A percentile compares a stretch with the other conserved stretches of the same genome.
Conservation (phyloP, 2,797 vertebrate species). For the Cheirogaleus major region DNA sequence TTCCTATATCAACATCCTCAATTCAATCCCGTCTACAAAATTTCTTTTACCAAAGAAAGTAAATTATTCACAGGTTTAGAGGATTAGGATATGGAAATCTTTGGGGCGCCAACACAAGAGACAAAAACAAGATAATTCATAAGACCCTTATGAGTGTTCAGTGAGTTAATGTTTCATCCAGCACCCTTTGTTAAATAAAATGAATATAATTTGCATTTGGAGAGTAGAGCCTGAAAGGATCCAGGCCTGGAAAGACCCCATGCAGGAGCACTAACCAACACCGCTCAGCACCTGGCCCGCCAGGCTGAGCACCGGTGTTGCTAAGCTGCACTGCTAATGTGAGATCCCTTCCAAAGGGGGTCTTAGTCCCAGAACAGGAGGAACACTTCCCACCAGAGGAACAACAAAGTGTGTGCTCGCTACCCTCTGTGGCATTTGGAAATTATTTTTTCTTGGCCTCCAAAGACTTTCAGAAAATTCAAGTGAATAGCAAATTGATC, state of each 20-base stretch:
- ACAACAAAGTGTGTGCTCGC: not conserved
- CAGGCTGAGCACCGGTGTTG: not conserved
- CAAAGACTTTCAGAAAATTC: not conserved
- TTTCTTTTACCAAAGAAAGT: not conserved
- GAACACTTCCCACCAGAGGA: not conserved
- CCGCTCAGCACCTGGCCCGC: not conserved
- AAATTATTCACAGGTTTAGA: not conserved
- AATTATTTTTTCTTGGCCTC: not conserved
- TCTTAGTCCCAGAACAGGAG: not conserved
- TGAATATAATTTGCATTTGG: not conserved
- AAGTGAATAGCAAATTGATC: not conserved
- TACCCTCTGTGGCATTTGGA: not conserved
- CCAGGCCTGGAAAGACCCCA: not conserved
- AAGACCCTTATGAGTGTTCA: not conserved
- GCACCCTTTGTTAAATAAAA: not conserved
- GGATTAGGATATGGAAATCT: not conserved
- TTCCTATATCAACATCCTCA: not conserved
- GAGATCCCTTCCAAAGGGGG: not conserved
- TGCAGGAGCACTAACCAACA: not conserved
- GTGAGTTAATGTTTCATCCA: not conserved
- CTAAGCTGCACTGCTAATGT: not conserved
- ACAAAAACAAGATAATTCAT: not conserved
- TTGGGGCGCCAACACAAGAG: not conserved
- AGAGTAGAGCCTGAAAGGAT: not conserved
- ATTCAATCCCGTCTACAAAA: not conserved